Evolutionary conservation across 2,113 vertebrate genomes (phyloP).

Genomic region (Hystrix cristata): DNA sequence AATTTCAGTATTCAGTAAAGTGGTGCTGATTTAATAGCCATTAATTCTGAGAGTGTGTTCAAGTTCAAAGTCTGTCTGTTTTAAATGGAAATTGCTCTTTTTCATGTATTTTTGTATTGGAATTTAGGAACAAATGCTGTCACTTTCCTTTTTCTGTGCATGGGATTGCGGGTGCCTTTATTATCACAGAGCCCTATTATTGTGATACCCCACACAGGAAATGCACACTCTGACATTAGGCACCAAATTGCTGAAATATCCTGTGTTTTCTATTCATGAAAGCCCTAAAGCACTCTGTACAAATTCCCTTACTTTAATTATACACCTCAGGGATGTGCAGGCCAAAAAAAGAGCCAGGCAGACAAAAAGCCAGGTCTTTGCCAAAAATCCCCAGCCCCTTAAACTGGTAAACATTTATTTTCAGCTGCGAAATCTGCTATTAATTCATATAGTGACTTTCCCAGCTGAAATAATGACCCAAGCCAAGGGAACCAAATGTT

Average conservation of each 20-base stretch:
- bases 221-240: constrained; percentile 85
- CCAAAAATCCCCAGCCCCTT: constrained; percentile 84
- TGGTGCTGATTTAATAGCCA: constrained; percentile 81
- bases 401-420: constrained; percentile 91
- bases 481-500: constrained; percentile 89
- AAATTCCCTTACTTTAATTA: constrained; percentile 92
- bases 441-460: constrained; percentile 91
- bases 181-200: constrained; percentile 84
- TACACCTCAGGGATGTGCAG: constrained; percentile 89
- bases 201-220: constrained; percentile 87
- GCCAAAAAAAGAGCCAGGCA: constrained; percentile 87
- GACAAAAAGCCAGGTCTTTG: constrained; percentile 89
- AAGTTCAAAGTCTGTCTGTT: constrained; percentile 83
- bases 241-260: constrained; percentile 88
- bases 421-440: constrained; percentile 90
- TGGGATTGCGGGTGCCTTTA: constrained; percentile 80
- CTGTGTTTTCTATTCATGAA: constrained; percentile 90
- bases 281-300: constrained; percentile 87
- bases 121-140: constrained; percentile 86
- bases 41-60: constrained; percentile 84
- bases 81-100: constrained; percentile 88
- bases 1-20: constrained; percentile 85
- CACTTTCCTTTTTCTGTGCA: constrained; percentile 74
- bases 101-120: constrained; percentile 85
- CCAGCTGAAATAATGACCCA: constrained; percentile 90